A percentile compares a stretch with the other conserved stretches of the same genome.
Conservation (phyloP, 2,797 vertebrate species). For the Austrolebias charrua region DNA sequence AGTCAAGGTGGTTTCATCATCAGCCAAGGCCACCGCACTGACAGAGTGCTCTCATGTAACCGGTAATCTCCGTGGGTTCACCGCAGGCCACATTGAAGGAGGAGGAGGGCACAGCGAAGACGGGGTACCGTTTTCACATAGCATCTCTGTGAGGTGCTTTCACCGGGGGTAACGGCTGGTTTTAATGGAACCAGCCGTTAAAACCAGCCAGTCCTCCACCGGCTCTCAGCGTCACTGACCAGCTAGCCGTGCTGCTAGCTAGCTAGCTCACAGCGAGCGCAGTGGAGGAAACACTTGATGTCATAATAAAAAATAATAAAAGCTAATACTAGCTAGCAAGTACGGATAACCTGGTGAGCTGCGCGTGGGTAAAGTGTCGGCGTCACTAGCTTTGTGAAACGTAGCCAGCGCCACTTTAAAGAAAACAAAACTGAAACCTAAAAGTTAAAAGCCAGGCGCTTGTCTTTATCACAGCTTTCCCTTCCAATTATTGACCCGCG, state of each 20-base stretch:
- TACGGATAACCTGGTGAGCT: background rate
- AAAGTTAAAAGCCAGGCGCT: background rate
- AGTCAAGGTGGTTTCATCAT: conserved; percentile 78
- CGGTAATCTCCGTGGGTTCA: conserved; percentile 18
- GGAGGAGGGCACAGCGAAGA: conserved; percentile 27
- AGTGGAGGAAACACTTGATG: conserved; percentile 24
- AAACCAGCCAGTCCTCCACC: background rate
- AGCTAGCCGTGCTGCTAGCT: conserved; percentile 52
- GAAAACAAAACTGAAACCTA: conserved; percentile 67
- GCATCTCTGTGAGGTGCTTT: conserved; percentile 38
- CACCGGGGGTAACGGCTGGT: background rate
- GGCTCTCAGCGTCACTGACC: conserved; percentile 18
- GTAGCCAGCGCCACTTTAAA: conserved; percentile 14
- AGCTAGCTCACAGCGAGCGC: conserved; percentile 43
- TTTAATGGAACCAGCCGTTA: no score
- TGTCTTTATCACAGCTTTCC: no score
- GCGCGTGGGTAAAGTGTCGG: conserved; percentile 22
- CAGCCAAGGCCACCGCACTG: conserved; percentile 70
- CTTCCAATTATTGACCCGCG: background rate
- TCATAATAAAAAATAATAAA: conserved; percentile 27
- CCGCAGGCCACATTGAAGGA: conserved; percentile 59
- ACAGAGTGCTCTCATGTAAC: conserved; percentile 26
- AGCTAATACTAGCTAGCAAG: conserved; percentile 65
- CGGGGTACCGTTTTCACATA: conserved; percentile 20
- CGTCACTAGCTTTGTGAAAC: background rate